Evolutionary conservation across 2,113 vertebrate genomes (phyloP).

Genomic region (Misgurnus mizolepis): DNA sequence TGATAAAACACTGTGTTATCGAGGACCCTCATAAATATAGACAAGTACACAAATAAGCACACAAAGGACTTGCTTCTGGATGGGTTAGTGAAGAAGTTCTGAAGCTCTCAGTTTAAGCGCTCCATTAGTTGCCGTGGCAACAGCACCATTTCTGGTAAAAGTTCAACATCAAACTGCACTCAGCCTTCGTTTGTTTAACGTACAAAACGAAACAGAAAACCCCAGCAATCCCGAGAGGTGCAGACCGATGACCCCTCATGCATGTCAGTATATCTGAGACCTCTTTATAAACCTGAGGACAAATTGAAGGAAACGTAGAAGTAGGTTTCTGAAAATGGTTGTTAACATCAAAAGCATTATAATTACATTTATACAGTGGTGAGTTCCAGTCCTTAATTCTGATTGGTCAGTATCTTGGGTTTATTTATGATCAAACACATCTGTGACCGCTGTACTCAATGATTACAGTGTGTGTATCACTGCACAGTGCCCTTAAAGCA

Average conservation of each 20-base stretch:
- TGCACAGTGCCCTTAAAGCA: too few relatives aligned
- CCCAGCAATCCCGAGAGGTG: neutral
- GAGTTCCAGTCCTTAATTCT: too few relatives aligned
- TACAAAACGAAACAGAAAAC: slow-evolving; percentile 20
- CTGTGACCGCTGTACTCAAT: too few relatives aligned
- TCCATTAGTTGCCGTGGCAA: slow-evolving; percentile 35
- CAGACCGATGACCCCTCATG: neutral
- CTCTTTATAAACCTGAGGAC: too few relatives aligned
- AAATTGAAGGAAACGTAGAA: too few relatives aligned
- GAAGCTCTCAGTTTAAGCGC: slow-evolving; percentile 22
- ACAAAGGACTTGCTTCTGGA: neutral
- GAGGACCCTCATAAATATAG: neutral
- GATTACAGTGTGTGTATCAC: too few relatives aligned
- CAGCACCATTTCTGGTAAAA: slow-evolving; percentile 36
- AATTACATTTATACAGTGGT: too few relatives aligned
- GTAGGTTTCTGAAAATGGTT: too few relatives aligned
- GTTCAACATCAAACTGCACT: slow-evolving; percentile 28
- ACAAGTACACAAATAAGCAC: neutral
- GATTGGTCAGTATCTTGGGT: too few relatives aligned
- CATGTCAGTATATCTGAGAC: neutral
- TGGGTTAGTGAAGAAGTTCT: slow-evolving; percentile 35
- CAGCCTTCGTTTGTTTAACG: slow-evolving; percentile 19
- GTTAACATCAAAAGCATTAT: too few relatives aligned
- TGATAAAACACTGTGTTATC: too few relatives aligned
- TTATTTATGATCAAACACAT: too few relatives aligned